Evolutionary conservation across 2,888 invertebrate species (phyloP), one percentile per base, ranked within the genome.

Genomic region (Seira musarum): DNA sequence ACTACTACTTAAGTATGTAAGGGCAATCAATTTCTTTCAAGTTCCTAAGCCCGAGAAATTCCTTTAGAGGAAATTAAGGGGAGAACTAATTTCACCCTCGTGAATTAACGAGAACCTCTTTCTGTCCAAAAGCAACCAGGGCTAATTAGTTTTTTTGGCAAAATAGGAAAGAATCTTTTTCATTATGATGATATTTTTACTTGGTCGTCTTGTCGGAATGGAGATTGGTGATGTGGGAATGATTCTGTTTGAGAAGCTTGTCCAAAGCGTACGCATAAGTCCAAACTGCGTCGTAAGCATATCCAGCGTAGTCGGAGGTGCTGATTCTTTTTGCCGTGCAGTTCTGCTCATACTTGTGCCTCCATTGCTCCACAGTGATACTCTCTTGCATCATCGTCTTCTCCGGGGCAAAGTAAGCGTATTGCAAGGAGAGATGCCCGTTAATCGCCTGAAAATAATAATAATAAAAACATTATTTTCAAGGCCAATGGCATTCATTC

Each of bases 271-370:
- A 89, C 2, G 94, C 95, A 88, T 93, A 95, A 0, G 93, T 92
- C 95, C 95, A 95, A 69, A 95, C 93, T 0, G 94, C 94, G 88
- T 95, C 95, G 87, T 95, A 95, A 0, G 94, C 93, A 65, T 84
- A 86, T 17, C 86, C 84, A 61, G 76, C 84, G 46, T 84, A 85
- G 64, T 84, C 83, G 10, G 84, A 84, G n/a, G 69, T 30, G 21
- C 71, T 74, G 24, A 80, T 66, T 25, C 57, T 83, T 49, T 77
- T 80, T 17, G 15, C 15, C 8, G 19, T 63, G 81, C 89, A 88
- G 1, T 76, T 35, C 2, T 83, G 25, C 35, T 89, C 88, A 86
- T 92, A 92, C 1, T 89, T 88, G 10, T 89, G 78, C 82, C 90
- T 89, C 93, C 94, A 95, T 80, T 92, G 88, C 0, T 89, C 88